Evolutionary conservation across 2,888 invertebrate species (phyloP).

Genomic region (Tortricodes alternella): DNA sequence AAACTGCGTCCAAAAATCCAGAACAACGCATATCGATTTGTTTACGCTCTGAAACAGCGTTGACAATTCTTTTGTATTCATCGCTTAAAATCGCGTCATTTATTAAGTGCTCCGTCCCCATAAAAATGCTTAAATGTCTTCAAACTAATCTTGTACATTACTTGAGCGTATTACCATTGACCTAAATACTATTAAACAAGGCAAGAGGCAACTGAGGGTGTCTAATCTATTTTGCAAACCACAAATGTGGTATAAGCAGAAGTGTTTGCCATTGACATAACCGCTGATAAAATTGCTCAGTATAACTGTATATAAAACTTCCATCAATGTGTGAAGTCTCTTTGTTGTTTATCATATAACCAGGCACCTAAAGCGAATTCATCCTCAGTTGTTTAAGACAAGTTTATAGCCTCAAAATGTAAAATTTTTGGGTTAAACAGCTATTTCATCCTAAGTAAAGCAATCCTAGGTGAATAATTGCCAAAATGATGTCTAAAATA

Average conservation of each 20-base stretch:
- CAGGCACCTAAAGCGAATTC: no score
- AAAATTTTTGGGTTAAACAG: no score
- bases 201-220: conserved; percentile 5
- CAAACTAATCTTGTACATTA: conserved; percentile 21
- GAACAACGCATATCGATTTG: background rate
- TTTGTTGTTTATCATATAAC: no score
- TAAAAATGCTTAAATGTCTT: conserved; percentile 8
- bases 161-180: conserved; percentile 20
- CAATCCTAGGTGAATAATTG: no score
- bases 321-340: no score
- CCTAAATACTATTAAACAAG: conserved; percentile 22
- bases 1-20: background rate
- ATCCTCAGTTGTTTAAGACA: no score
- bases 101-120: conserved; percentile 9
- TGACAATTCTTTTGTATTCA: background rate
- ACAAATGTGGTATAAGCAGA: background rate
- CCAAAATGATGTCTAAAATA: no score
- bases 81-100: conserved; percentile 9
- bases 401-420: no score
- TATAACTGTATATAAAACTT: conserved; percentile 1
- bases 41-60: background rate
- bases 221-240: conserved; percentile 14
- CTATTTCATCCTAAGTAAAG: no score
- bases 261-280: no score
- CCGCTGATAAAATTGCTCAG: conserved; percentile 4